Evolutionary conservation across 2,113 vertebrate genomes (phyloP), one percentile per base, ranked within the genome.

Genomic region (Telmatochromis sp.): DNA sequence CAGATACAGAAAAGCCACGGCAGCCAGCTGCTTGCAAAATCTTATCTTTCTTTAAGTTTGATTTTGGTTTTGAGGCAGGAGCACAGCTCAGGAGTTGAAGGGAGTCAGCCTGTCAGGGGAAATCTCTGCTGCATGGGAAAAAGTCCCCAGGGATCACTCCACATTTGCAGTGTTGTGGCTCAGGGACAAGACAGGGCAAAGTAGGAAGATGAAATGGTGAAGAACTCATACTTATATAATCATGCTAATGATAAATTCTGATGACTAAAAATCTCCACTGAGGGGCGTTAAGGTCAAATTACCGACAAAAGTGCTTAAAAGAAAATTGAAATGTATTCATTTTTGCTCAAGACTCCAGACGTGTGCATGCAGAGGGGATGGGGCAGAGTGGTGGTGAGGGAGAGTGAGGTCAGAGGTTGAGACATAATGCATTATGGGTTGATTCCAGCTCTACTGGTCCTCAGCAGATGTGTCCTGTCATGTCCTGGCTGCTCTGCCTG

Each of bases 401-500:
- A 4, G 45, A 45, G 54, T 55, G 58, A 82, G 89, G 85, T 91
- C 85, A 90, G 9, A 86, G 57, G 71, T 91, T 73, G 51, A 31
- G 80, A 82, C 82, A 85, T 73, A 81, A 87, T 93, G 89, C 83
- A n/a, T 86, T 87, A 50, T 82, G 78, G 33, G 21, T 93, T 97
- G 94, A 96, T 94, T 95, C 54, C 87, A 84, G 87, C 85, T 91
- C 81, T 88, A 68, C 82, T 37, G 81, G 63, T 93, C 83, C 80
- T 82, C 9, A 92, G 97, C 97, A 98, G 97, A 97, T 98, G 97
- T 97, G 96, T 97, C 97, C 98, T 96, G 97, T 98, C 95, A 99
- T 98, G 98, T 98, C 98, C 96, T 98, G 98, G 98, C 95, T 98
- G 95, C 96, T 98, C 96, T 98, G 97, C 96, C 96, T 98, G 96